These are phyloP conservation scores for Nyctalus aviator DNA, from an alignment of 2,797 vertebrate species.

Conservation along the genomic window DNA sequence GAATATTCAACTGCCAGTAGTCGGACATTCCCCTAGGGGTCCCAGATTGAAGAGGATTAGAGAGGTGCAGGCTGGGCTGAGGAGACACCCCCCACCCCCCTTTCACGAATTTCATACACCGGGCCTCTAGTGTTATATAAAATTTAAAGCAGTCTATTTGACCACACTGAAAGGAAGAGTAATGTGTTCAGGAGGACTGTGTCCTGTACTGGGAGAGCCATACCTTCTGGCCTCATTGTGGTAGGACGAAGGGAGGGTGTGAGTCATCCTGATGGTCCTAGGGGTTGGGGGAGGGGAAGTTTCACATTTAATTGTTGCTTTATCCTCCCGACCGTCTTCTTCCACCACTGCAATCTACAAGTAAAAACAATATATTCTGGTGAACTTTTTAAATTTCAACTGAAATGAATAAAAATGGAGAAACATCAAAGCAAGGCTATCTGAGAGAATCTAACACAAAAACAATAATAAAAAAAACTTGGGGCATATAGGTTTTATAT, in stretches of 20 bases:
- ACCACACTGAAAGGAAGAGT: not conserved
- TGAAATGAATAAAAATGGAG: not conserved
- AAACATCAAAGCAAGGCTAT: not conserved
- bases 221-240: constrained; percentile 97
- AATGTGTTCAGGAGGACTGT: not conserved
- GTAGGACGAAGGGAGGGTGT: constrained; percentile 97
- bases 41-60: too few species aligned
- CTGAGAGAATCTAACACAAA: not conserved
- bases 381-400: constrained; percentile 20
- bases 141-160: not conserved
- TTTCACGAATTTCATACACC: too few species aligned
- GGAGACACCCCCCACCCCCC: too few species aligned
- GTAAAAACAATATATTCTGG: not conserved
- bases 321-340: constrained; percentile 97
- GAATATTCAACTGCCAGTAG: too few species aligned
- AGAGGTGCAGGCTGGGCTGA: too few species aligned
- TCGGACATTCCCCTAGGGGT: too few species aligned
- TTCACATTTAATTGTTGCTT: constrained; percentile 99
- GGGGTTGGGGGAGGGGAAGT: constrained; percentile 98
- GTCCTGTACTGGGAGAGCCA: not conserved
- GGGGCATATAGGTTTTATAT: not conserved
- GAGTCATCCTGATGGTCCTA: constrained; percentile 96
- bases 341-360: constrained; percentile 96
- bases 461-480: not conserved
- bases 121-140: not conserved